Evolutionary conservation across 1,140 invertebrate species (phyloP).

Genomic region (Diprion similis): DNA sequence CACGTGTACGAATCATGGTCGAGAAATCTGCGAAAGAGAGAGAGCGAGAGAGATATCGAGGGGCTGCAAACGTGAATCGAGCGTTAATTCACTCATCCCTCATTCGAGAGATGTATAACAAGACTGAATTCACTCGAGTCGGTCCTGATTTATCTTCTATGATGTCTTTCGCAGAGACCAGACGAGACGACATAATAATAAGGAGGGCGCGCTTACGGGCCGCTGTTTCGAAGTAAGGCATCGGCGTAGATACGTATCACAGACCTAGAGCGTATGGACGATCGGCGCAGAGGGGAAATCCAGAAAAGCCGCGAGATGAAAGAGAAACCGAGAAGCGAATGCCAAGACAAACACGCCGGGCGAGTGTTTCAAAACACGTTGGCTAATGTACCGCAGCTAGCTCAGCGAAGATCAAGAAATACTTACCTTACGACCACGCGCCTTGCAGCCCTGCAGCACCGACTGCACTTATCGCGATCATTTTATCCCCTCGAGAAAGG

Average conservation of each 20-base stretch:
- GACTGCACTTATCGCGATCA: not conserved
- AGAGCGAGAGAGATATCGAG: too few species aligned
- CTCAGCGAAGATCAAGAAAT: conserved; percentile 52
- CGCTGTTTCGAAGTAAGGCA: not conserved
- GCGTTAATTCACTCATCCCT: too few species aligned
- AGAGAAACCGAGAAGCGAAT: conserved; percentile 46
- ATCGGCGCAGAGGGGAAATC: too few species aligned
- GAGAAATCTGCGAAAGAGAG: too few species aligned
- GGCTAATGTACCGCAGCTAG: conserved; percentile 52
- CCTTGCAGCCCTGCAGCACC: not conserved
- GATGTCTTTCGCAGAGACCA: too few species aligned
- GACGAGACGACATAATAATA: not conserved
- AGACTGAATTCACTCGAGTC: too few species aligned
- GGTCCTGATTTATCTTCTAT: too few species aligned
- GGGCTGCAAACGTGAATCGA: too few species aligned
- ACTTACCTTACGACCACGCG: conserved; percentile 16
- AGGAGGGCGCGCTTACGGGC: not conserved
- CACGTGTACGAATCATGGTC: too few species aligned
- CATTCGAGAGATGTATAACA: too few species aligned
- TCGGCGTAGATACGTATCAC: not conserved
- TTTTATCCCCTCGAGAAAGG: too few species aligned
- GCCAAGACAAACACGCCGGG: conserved; percentile 57
- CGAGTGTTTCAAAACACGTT: conserved; percentile 61
- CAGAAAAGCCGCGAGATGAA: conserved; percentile 43
- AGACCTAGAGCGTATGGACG: not conserved